phyloP scores from a whole-genome alignment of 2,797 vertebrate species.

The Apogon hyalosoma region DNA sequence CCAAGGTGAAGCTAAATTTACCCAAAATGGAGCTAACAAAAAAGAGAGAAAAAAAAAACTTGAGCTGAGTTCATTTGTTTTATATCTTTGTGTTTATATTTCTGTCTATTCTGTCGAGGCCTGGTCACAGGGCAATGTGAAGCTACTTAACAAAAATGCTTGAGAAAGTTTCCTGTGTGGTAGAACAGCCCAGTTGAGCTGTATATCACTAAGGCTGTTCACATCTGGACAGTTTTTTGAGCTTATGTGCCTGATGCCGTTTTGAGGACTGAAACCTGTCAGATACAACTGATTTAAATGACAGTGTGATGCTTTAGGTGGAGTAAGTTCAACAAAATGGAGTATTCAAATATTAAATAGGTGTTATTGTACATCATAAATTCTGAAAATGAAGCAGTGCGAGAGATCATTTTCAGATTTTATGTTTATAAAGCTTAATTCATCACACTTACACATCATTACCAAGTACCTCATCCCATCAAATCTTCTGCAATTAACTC shows the following conservation, averaged over 20 bases:
- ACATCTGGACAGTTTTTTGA: conserved; percentile 38
- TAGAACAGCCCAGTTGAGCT: conserved; percentile 8
- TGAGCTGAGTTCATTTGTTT: conserved; percentile 34
- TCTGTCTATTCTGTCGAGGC: conserved; percentile 21
- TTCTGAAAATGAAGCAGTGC: too few species aligned
- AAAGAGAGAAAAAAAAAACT: conserved; percentile 24
- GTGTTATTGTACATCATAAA: conserved; percentile 8
- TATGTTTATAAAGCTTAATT: too few species aligned
- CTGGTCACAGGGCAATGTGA: conserved; percentile 13
- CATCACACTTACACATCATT: too few species aligned
- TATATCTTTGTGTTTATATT: conserved; percentile 31
- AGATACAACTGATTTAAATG: conserved; percentile 66
- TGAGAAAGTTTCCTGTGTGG: conserved; percentile 18
- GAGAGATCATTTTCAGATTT: too few species aligned
- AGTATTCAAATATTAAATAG: conserved; percentile 17
- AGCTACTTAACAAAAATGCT: conserved; percentile 34
- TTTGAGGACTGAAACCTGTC: conserved; percentile 69
- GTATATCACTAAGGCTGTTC: conserved; percentile 56
- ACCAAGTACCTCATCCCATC: too few species aligned
- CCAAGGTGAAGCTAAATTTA: conserved; percentile 62
- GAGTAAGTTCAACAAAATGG: conserved; percentile 10
- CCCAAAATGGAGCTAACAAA: conserved; percentile 31
- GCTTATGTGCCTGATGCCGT: conserved; percentile 74
- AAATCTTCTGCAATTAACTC: too few species aligned
- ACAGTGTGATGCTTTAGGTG: conserved; percentile 50